A percentile compares a stretch with the other conserved stretches of the same genome.
These are phyloP conservation scores for Recurvirostra avosetta DNA, from an alignment of 2,113 vertebrate genomes.

Conservation along the genomic window DNA sequence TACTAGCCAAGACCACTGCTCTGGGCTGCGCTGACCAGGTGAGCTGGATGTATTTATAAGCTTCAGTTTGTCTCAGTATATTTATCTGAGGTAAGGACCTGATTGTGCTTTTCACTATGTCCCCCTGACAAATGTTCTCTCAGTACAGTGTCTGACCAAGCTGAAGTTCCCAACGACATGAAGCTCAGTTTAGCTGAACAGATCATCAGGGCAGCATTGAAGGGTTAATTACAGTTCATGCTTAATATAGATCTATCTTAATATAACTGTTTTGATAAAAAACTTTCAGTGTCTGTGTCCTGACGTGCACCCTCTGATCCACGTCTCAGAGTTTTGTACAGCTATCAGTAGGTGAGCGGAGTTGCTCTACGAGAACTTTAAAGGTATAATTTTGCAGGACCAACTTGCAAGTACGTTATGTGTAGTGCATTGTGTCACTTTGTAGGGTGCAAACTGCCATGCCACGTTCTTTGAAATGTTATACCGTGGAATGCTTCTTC, in stretches of 20 bases:
- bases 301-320: slow-evolving; percentile 42
- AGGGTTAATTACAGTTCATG: not conserved
- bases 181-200: not conserved
- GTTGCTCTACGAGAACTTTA: not conserved
- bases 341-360: not conserved
- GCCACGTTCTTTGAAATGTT: not conserved
- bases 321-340: not conserved
- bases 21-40: not conserved
- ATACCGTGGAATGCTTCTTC: not conserved
- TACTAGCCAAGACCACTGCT: not conserved
- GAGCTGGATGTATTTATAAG: not conserved
- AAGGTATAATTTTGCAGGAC: not conserved
- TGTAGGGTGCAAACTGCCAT: not conserved
- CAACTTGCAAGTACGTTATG: fast-evolving
- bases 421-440: not conserved
- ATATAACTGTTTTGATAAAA: slow-evolving; percentile 47
- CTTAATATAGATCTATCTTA: not conserved
- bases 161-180: not conserved
- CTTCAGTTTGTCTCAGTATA: not conserved
- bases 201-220: slow-evolving; percentile 11
- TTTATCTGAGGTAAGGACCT: not conserved
- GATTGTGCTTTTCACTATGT: not conserved
- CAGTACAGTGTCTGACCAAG: not conserved
- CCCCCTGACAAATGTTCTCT: not conserved
- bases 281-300: slow-evolving; percentile 50